Evolutionary conservation across 2,888 invertebrate species (phyloP), one percentile per base, ranked within the genome.

Genomic region (Tinea trinotella): DNA sequence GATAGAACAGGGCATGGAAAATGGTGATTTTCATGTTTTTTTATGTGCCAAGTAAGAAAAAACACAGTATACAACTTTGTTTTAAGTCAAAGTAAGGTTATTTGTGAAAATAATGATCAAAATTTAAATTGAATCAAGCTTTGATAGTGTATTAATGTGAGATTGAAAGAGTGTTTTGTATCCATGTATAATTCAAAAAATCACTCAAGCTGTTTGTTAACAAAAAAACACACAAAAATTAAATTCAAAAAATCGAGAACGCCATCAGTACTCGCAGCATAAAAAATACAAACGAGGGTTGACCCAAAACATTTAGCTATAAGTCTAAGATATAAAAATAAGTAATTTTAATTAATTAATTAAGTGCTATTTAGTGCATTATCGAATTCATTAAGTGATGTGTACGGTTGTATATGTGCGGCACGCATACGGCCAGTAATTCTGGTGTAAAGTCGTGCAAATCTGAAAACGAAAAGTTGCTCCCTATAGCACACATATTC

Each of bases 391-490:
- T 80, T 85, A 85, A 74, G 85, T 85, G 85, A 85, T 82, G 84
- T 85, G 85, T 85, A 85, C 84, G 85, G 76, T 79, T 79, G 84
- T 76, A 83, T 85, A 85, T 81, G 84, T 84, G 85, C 84, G 85
- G 80, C 84, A 85, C 84, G 85, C 82, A 81, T 81, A 85, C 74
- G 85, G 85, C 85, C 85, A 85, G 85, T 85, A 84, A 79, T 81
- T 85, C 85, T 85, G 85, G 85, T 84, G 85, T 84, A 85, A 84
- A 78, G 81, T 80, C 76, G 84, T 81, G 85, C 85, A 85, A 79
- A 85, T 85, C 85, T 85, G 85, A 85, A 85, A 85, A 85, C 80
- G 82, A 85, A 85, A 85, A 85, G 76, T 2, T 35, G 48, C 81
- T 77, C 83, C 85, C 84, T 85, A 83, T 84, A 85, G 84, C 85